These are phyloP conservation scores for Caenorhabditis sp. DNA, from an alignment of 2,888 invertebrate genomes.

Conservation along the genomic window DNA sequence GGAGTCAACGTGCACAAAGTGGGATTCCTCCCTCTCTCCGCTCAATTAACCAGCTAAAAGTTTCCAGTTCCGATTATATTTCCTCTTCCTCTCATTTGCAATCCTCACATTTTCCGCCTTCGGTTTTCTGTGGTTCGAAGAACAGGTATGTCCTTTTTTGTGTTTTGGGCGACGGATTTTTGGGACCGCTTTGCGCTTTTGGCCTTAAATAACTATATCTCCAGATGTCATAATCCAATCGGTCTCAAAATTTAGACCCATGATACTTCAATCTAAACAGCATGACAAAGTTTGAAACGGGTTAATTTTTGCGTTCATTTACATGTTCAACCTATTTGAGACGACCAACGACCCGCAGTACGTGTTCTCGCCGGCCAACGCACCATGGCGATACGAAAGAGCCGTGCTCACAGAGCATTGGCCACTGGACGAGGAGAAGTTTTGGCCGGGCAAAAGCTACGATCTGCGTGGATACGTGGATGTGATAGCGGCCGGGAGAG, in stretches of 20 bases:
- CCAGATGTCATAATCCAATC: too few species aligned
- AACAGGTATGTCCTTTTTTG: conserved; percentile 65
- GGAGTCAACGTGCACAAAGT: conserved; percentile 68
- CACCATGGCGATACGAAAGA: conserved; percentile 76
- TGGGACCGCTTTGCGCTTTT: too few species aligned
- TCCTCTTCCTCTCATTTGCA: conserved; percentile 69
- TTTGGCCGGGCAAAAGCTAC: conserved; percentile 77
- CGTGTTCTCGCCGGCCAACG: conserved; percentile 77
- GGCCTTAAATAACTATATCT: too few species aligned
- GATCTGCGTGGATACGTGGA: conserved; percentile 78
- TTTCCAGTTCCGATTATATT: conserved; percentile 62
- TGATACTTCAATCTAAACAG: too few species aligned
- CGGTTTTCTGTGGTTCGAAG: conserved; percentile 74
- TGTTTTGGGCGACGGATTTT: neutral
- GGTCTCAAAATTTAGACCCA: too few species aligned
- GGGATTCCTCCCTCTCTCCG: neutral
- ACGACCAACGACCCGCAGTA: conserved; percentile 78
- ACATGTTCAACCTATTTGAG: too few species aligned
- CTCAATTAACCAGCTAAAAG: neutral
- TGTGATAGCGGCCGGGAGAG: conserved; percentile 74
- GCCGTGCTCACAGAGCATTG: conserved; percentile 75
- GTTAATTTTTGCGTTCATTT: too few species aligned
- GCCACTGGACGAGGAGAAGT: conserved; percentile 77
- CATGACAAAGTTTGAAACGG: too few species aligned
- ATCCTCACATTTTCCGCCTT: conserved; percentile 69